These are phyloP conservation scores for Polyommatus icarus DNA, from an alignment of 2,888 invertebrate genomes.

Conservation along the genomic window DNA sequence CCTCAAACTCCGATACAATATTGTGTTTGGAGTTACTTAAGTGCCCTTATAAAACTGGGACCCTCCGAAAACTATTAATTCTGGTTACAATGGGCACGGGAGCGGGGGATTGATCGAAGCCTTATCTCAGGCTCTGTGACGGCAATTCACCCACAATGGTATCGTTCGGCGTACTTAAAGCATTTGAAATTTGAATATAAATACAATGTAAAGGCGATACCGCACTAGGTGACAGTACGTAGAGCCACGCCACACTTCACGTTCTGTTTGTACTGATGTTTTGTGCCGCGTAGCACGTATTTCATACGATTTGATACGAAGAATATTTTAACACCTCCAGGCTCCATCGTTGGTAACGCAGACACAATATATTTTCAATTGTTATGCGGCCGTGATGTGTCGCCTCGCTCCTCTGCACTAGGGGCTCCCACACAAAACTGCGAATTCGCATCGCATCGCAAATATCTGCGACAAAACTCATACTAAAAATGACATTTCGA, in stretches of 20 bases:
- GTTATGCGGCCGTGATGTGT: too few species aligned
- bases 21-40: slow-evolving; percentile 10
- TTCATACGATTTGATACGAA: not conserved
- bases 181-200: slow-evolving; percentile 11
- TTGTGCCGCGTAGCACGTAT: not conserved
- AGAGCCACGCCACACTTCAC: too few species aligned
- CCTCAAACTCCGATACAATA: slow-evolving; percentile 1
- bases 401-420: too few species aligned
- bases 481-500: too few species aligned
- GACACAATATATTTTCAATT: too few species aligned
- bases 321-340: not conserved
- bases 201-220: not conserved
- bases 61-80: slow-evolving; percentile 14
- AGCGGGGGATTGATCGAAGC: not conserved
- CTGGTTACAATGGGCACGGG: slow-evolving; percentile 9
- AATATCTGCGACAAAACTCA: too few species aligned
- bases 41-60: slow-evolving; percentile 4
- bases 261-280: too few species aligned
- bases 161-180: not conserved
- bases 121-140: not conserved
- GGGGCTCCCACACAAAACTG: too few species aligned
- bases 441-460: too few species aligned
- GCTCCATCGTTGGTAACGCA: too few species aligned
- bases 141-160: not conserved
- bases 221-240: not conserved